Base-by-base conservation (phyloP, 2,113 vertebrate genomes). In the Proterorhinus semilunaris region DNA sequence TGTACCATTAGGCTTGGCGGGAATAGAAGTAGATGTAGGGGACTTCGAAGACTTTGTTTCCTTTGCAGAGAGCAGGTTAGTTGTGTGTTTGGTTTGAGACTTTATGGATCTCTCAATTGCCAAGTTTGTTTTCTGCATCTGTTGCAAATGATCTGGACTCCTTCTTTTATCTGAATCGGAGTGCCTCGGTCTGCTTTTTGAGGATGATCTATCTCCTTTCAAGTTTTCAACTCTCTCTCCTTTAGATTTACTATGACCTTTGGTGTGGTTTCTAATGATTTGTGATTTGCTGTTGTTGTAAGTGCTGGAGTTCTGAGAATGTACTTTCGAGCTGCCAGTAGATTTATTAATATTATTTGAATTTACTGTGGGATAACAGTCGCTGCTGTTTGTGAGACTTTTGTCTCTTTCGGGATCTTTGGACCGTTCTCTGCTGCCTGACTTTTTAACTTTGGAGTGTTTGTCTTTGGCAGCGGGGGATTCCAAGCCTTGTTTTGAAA, bases 1-100 rank as follows among this genome's bases (percentile, higher is more conserved):
- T 54, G 87, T 92, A 44, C 92, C 90, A 48, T 93, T 92, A 5
- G 90, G 90, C 72, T 97, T 95, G 69, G 94, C 72, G 69, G 95
- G 88, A 2, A 80, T 47, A 5, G 67, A 90, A 21, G 92, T 87
- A 44, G 92, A 92, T 71, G 93, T 69, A 0, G 93, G 91, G 4
- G 92, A 90, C 86, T 95, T 97, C 44, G 93, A 91, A 0, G 93
- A 88, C 66, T 94, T 96, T 57, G 94, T 93, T 85, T 94, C 96
- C 62, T 93, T 90, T 71, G 89, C 45, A 85, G 91, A 44, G 84
- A 84, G 69, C 52, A 87, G 88, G 55, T 95, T 95, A 66, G 93
- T 91, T 8, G 87, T 66, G 75, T 88, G 81, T 54, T 74, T 92
- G 5, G 70, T n/a, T 57, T 91, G 93, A 52, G 64, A 67, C 52